Evolutionary conservation across 2,797 vertebrate genomes (phyloP), one percentile per base, ranked within the genome.

Genomic region (Malacoctenus gilli): DNA sequence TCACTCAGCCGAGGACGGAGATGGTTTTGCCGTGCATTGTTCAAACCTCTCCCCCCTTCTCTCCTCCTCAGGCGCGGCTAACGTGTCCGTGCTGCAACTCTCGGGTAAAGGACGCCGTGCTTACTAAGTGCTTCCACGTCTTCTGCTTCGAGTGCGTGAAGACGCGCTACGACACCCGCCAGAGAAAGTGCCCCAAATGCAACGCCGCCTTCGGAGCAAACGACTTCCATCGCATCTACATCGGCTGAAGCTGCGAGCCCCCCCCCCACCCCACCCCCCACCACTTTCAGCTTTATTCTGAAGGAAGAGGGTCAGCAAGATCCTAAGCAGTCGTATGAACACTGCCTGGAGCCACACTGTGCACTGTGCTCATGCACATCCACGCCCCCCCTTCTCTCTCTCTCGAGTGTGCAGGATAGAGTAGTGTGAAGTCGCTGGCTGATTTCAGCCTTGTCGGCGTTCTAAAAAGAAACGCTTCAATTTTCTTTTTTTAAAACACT

Each of bases 131-230:
- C 85, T 99, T 98, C 79, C 97, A 99, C 0, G 95, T 98, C 35
- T 99, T 99, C 92, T 99, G 97, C 87, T 99, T 98, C 1, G 95
- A 99, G 85, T 98, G 96, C 1, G 95, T 99, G 14, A 98, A 98
- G 82, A 99, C 95, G 0, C 94, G 96, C 54, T 98, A 97, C 1
- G 96, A 98, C 87, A 98, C 96, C 0, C 93, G 96, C 19, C 97
- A 99, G 89, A 95, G 96, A 75, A 99, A 98, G 66, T 98, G 96
- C 75, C 96, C 97, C 41, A 98, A 98, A 75, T 98, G 97, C 84
- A 99, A 97, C 0, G 95, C 95, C 0, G 96, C 97, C 19, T 99
- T 99, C 1, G 96, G 96, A 9, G 97, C 96, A 39, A 98, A 98
- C 0, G 95, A 99, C 87, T 99, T 98, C 87, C 97, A 99, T 52